Evolutionary conservation across 2,113 vertebrate species (phyloP).

Genomic region (Carettochelys insculpta): DNA sequence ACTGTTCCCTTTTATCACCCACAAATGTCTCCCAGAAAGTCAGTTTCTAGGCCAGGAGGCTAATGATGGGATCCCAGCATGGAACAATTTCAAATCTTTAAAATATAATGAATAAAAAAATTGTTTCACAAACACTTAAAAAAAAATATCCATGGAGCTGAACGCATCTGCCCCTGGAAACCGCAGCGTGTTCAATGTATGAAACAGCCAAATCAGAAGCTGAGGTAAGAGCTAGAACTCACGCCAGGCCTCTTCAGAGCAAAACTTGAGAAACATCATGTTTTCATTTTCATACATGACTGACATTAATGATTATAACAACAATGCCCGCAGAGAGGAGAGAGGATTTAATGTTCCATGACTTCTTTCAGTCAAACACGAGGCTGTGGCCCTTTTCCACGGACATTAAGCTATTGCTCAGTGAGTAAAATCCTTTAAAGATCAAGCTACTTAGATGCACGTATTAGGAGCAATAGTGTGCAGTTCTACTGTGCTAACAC

Average conservation of each 20-base stretch:
- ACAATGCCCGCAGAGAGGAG: neutral
- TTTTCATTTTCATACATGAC: neutral
- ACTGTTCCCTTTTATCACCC: neutral
- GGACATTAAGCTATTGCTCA: neutral
- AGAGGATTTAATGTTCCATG: rapidly evolving
- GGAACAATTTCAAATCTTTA: neutral
- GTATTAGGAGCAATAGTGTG: neutral
- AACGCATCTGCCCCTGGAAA: neutral
- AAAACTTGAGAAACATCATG: neutral
- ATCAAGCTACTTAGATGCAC: neutral
- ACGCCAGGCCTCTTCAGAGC: neutral
- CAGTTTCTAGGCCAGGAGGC: neutral
- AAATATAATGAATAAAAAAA: neutral
- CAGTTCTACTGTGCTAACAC: neutral
- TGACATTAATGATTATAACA: neutral
- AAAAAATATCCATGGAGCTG: neutral
- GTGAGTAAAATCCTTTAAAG: rapidly evolving
- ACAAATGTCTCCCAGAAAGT: neutral
- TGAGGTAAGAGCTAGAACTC: rapidly evolving
- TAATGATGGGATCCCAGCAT: neutral
- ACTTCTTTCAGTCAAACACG: neutral
- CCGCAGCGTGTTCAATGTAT: neutral
- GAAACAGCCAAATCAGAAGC: neutral
- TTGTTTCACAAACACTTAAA: neutral
- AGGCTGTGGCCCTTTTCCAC: neutral